Evolutionary conservation across 2,888 invertebrate species (phyloP).

Genomic region (Callosobruchus maculatus): DNA sequence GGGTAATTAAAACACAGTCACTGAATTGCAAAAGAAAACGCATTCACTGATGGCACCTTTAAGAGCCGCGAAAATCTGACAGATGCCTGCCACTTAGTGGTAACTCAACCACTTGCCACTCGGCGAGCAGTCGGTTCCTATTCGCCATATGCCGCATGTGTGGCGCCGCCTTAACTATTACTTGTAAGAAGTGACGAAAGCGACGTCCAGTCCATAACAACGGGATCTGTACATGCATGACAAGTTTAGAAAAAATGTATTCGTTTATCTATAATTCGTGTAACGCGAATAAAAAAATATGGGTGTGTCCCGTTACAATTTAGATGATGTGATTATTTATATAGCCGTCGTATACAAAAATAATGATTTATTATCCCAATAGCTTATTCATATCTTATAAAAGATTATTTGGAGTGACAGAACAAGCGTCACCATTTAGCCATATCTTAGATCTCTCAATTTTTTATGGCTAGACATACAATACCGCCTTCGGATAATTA

Average conservation of each 20-base stretch:
- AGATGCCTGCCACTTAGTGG: too few relatives aligned
- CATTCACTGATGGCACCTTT: too few relatives aligned
- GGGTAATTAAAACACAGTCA: too few relatives aligned
- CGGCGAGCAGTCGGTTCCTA: too few relatives aligned
- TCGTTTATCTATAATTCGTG: neutral
- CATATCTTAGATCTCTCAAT: neutral
- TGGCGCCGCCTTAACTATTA: too few relatives aligned
- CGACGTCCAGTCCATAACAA: neutral
- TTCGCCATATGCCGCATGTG: too few relatives aligned
- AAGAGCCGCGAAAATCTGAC: too few relatives aligned
- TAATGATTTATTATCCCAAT: neutral
- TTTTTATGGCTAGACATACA: neutral
- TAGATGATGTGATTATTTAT: neutral
- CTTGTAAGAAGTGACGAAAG: neutral
- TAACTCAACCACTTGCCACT: too few relatives aligned
- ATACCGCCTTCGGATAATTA: too few relatives aligned
- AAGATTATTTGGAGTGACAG: neutral
- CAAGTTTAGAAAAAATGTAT: neutral
- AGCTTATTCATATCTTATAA: neutral
- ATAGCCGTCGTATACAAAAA: neutral
- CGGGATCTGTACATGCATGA: neutral
- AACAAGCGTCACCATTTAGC: neutral
- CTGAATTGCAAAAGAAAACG: too few relatives aligned
- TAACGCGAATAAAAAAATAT: neutral
- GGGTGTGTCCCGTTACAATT: neutral